Percentiles rank a stretch among this genome's conserved stretches.
Conservation (phyloP, 1,140 invertebrate genomes). For the Schlechtendalia chinensis region DNA sequence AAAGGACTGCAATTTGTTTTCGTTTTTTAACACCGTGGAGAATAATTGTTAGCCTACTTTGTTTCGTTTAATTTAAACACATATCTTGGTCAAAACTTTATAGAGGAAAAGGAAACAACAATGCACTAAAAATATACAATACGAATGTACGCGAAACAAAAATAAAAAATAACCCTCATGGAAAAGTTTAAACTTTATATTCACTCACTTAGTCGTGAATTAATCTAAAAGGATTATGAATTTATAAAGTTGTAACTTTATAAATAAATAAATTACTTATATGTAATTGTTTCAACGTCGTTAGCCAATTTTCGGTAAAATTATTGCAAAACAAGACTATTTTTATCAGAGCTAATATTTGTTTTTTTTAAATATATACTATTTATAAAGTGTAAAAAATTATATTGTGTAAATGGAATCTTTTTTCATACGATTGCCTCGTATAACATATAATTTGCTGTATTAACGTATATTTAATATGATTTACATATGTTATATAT, state of each 20-base stretch:
- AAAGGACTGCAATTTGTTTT: conserved; percentile 11
- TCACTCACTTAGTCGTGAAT: not conserved
- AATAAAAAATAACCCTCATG: not conserved
- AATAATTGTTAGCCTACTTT: conserved; percentile 35
- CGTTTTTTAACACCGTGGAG: not conserved
- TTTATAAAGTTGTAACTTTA: not conserved
- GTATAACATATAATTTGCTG: too few relatives aligned
- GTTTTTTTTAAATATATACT: not conserved
- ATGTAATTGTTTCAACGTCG: not conserved
- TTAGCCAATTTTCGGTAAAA: not conserved
- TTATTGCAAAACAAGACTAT: not conserved
- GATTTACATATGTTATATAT: too few relatives aligned
- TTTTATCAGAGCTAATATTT: not conserved
- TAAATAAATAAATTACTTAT: not conserved
- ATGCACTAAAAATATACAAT: conserved; percentile 20
- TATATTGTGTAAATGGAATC: too few relatives aligned
- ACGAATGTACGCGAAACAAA: not conserved
- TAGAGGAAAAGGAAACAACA: conserved; percentile 6
- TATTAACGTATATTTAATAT: too few relatives aligned
- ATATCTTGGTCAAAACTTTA: conserved; percentile 20
- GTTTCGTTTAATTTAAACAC: conserved; percentile 40
- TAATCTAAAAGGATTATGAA: not conserved
- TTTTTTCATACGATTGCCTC: too few relatives aligned
- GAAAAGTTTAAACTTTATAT: conserved; percentile 16
- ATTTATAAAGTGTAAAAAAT: not conserved